These are phyloP conservation scores for Mechanitis messenoides DNA, from an alignment of 2,888 invertebrate species.

Conservation along the genomic window DNA sequence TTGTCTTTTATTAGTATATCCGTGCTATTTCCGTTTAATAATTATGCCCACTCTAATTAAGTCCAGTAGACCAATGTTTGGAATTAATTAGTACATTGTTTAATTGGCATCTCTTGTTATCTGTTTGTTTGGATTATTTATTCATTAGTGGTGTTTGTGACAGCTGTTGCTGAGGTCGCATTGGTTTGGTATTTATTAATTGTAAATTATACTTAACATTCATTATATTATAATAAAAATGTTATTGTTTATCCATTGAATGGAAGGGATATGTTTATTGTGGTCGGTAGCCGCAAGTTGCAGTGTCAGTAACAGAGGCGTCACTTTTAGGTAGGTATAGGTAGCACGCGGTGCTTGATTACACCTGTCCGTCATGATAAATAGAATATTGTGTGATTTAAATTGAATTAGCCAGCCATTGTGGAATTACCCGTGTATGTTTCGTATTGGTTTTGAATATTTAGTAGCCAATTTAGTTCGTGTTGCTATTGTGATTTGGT, in stretches of 20 bases:
- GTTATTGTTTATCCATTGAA: too few relatives aligned
- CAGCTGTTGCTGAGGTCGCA: conserved; percentile 56
- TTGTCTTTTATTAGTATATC: conserved; percentile 38
- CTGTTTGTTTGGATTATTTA: conserved; percentile 75
- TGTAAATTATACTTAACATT: not conserved
- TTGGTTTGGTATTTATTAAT: conserved; percentile 28
- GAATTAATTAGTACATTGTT: conserved; percentile 77
- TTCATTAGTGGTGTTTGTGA: conserved; percentile 73
- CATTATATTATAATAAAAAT: not conserved
- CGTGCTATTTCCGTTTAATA: conserved; percentile 41
- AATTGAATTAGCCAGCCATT: conserved; percentile 71
- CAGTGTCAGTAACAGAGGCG: conserved; percentile 37
- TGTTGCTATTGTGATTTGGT: conserved; percentile 47
- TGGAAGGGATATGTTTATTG: not conserved
- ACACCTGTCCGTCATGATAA: conserved; percentile 74
- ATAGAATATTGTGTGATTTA: conserved; percentile 74
- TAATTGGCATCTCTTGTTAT: conserved; percentile 77
- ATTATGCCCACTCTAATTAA: conserved; percentile 66
- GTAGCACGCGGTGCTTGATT: conserved; percentile 58
- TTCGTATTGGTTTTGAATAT: conserved; percentile 70
- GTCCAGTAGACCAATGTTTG: conserved; percentile 76
- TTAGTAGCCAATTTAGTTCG: conserved; percentile 68
- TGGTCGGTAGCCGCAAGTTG: conserved; percentile 21
- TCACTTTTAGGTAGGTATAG: conserved; percentile 43
- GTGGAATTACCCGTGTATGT: conserved; percentile 64